Base-by-base conservation (phyloP, 53 echinoderm and acorn worm species). In the Antedon mediterranea region DNA sequence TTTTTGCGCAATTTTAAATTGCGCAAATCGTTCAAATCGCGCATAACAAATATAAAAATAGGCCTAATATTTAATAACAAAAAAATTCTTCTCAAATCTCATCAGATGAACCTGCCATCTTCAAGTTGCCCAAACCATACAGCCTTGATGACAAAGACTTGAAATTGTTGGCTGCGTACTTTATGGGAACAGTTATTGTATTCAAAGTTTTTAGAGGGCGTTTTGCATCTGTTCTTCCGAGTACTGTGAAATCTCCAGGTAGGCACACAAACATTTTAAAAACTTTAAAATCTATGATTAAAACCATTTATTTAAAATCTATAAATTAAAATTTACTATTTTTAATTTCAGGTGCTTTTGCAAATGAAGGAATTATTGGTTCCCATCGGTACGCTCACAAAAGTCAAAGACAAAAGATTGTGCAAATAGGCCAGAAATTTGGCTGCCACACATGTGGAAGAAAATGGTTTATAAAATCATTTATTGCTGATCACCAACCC, bases 401-500 rank as follows among this genome's bases (percentile, higher is more conserved):
- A 81, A 82, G 78, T 41, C 86, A 90, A 79, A 88, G 85, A 76
- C 73, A 31, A 34, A 78, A 41, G 43, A 75, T 93, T n/a, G 73
- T 78, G 18, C 28, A 31, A 4, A 74, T 81, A 0, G 94, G 94
- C 28, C 86, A 78, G 44, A 74, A 75, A 32, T 43, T 86, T 72
- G 94, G 94, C 29, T 93, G 94, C 78, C 94, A 93, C 79, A 86
- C 88, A 0, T 93, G 94, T 82, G 94, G 94, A 28, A 78, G 43
- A 73, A 74, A 85, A 71, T 78, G 81, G 76, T 79, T 72, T 23
- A 78, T 80, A 13, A 79, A 83, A 34, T 78, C 78, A 41, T 93
- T 86, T 78, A 85, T 93, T 72, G 94, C 94, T 18, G 94, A 93
- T 70, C 94, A 93, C 73, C 94, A 93, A 81, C 94, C 94, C 15